Conservation (phyloP, 2,113 vertebrate genomes). For the Pelecanus crispus region DNA sequence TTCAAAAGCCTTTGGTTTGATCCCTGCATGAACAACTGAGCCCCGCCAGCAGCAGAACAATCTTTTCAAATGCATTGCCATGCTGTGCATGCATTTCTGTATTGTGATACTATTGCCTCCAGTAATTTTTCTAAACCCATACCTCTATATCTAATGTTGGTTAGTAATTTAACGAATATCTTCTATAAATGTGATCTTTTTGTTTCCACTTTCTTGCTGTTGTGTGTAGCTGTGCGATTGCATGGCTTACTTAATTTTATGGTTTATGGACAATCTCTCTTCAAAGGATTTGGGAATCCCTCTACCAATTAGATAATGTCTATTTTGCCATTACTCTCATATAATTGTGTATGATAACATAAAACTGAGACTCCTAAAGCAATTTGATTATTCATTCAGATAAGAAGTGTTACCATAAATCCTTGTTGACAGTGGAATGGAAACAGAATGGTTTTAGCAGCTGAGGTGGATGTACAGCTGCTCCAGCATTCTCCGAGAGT, state of each 20-base stretch:
- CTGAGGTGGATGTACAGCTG: background rate
- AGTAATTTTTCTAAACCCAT: background rate
- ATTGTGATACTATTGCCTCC: background rate
- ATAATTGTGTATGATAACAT: background rate
- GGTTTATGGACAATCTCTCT: background rate
- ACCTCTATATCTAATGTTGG: background rate
- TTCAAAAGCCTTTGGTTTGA: background rate
- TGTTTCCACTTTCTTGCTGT: constrained; percentile 9
- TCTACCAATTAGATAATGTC: background rate
- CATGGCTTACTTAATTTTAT: background rate
- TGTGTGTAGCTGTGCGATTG: background rate
- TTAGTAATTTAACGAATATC: constrained; percentile 21
- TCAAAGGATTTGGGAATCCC: background rate
- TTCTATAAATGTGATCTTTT: background rate
- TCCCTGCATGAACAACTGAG: background rate
- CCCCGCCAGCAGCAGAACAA: background rate
- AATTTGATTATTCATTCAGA: constrained; percentile 23
- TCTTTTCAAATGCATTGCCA: background rate
- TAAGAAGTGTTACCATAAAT: constrained; percentile 6
- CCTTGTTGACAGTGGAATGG: background rate
- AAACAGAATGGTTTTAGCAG: background rate
- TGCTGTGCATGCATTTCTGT: background rate
- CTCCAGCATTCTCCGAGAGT: background rate
- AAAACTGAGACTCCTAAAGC: background rate
- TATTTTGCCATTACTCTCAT: background rate